A percentile compares a stretch with the other conserved stretches of the same genome.
Evolutionary conservation across 2,797 vertebrate species (phyloP).

Genomic region (Acipenser ruthenus): DNA sequence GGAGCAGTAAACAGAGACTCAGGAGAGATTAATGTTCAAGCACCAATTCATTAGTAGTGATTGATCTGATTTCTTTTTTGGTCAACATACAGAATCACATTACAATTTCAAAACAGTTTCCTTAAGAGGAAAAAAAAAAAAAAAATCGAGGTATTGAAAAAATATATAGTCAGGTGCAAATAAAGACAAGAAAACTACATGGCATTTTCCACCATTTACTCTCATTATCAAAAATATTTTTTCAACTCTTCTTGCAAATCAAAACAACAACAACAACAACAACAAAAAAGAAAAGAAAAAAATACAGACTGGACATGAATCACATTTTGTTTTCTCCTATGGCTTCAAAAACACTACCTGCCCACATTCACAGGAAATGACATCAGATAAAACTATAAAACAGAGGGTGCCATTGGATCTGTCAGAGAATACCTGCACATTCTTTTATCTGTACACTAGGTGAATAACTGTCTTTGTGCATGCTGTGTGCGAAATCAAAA

Average conservation of each 20-base stretch:
- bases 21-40: constrained; percentile 42
- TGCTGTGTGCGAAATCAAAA: constrained; percentile 66
- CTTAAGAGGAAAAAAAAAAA: constrained; percentile 59
- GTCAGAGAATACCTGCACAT: constrained; percentile 49
- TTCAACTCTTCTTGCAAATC: constrained; percentile 83
- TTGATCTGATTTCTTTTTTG: constrained; percentile 49
- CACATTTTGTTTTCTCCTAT: constrained; percentile 75
- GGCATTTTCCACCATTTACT: constrained; percentile 78
- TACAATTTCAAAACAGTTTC: constrained; percentile 66
- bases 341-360: constrained; percentile 76
- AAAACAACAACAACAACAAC: constrained; percentile 35
- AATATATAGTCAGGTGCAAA: constrained; percentile 52
- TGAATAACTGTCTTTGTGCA: constrained; percentile 62
- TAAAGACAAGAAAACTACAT: constrained; percentile 74
- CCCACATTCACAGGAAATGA: constrained; percentile 74
- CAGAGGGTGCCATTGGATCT: constrained; percentile 60
- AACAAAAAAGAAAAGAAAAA: constrained; percentile 14
- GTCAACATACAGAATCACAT: constrained; percentile 71
- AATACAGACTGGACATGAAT: constrained; percentile 69
- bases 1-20: constrained; percentile 51
- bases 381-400: constrained; percentile 68
- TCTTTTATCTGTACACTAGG: constrained; percentile 43
- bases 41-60: constrained; percentile 44
- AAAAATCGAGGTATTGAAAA: constrained; percentile 35
- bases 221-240: constrained; percentile 91